These are phyloP conservation scores for Campoplex capitator DNA, from an alignment of 2,888 invertebrate genomes.

Conservation along the genomic window DNA sequence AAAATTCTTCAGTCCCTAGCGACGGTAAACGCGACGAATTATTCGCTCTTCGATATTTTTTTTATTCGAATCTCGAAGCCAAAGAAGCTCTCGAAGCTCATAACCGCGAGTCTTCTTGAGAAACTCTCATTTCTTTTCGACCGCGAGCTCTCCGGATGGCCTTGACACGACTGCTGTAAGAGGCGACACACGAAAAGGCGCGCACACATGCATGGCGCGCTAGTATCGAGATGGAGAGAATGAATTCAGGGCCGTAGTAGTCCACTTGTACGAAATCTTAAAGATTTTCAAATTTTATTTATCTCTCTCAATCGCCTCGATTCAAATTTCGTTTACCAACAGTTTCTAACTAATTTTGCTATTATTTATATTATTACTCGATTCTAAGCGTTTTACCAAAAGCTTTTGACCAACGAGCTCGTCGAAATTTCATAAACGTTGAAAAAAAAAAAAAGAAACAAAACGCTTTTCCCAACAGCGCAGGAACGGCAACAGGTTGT, in stretches of 20 bases:
- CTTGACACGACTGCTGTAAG: slow-evolving; percentile 81
- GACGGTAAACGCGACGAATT: not conserved
- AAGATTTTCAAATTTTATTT: not conserved
- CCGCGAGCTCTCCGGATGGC: slow-evolving; percentile 74
- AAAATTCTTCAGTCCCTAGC: not conserved
- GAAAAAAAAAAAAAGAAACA: not conserved
- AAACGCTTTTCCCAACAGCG: not conserved
- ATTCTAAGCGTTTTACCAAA: not conserved
- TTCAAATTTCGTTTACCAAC: not conserved
- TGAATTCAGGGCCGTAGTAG: slow-evolving; percentile 63
- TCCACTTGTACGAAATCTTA: slow-evolving; percentile 45
- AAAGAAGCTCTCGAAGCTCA: slow-evolving; percentile 50
- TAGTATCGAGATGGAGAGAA: slow-evolving; percentile 17
- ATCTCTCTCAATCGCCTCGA: not conserved
- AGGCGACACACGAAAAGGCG: slow-evolving; percentile 69
- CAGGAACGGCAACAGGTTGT: slow-evolving; percentile 55
- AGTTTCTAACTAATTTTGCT: not conserved
- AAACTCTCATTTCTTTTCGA: slow-evolving; percentile 71
- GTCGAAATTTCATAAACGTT: not conserved
- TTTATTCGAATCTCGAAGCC: slow-evolving; percentile 29
- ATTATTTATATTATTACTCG: not conserved
- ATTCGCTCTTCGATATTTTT: slow-evolving; percentile 32
- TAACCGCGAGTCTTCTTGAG: slow-evolving; percentile 61
- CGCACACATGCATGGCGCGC: not conserved
- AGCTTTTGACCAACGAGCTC: not conserved